phyloP scores from a whole-genome alignment of 2,797 vertebrate species.

The Pterois miles region DNA sequence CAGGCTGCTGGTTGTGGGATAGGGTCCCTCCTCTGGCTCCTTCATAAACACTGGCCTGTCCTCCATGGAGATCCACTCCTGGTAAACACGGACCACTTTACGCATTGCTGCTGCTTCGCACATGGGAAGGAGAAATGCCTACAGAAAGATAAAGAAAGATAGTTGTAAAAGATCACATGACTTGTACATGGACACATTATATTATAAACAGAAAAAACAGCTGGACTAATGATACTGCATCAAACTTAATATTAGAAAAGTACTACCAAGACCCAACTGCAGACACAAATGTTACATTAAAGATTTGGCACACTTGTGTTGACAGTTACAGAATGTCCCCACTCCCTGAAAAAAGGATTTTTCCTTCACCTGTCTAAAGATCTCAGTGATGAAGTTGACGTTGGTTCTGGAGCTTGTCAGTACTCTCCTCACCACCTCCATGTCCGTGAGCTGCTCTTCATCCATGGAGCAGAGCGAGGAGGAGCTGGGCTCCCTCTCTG shows the following conservation, averaged over 20 bases:
- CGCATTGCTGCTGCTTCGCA: constrained; percentile 98
- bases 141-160: background rate
- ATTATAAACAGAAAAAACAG: background rate
- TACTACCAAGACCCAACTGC: background rate
- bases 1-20: constrained; percentile 63
- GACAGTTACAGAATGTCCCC: background rate
- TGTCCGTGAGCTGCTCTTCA: constrained; percentile 93
- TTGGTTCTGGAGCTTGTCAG: constrained; percentile 95
- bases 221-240: background rate
- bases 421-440: constrained; percentile 90
- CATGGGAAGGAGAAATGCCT: constrained; percentile 97
- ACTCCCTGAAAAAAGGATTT: background rate
- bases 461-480: constrained; percentile 98
- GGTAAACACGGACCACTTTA: constrained; percentile 97
- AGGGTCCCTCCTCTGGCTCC: constrained; percentile 89
- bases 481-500: constrained; percentile 97
- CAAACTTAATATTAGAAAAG: background rate
- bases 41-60: constrained; percentile 98
- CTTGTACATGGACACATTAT: background rate
- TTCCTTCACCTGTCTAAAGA: constrained; percentile 94
- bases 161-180: background rate
- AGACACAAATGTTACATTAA: background rate
- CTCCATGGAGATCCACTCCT: constrained; percentile 98
- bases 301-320: background rate
- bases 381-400: constrained; percentile 98